Percentiles rank a stretch among this genome's conserved stretches.
Conservation (phyloP, 2,113 vertebrate species). For the Meriones unguiculatus region DNA sequence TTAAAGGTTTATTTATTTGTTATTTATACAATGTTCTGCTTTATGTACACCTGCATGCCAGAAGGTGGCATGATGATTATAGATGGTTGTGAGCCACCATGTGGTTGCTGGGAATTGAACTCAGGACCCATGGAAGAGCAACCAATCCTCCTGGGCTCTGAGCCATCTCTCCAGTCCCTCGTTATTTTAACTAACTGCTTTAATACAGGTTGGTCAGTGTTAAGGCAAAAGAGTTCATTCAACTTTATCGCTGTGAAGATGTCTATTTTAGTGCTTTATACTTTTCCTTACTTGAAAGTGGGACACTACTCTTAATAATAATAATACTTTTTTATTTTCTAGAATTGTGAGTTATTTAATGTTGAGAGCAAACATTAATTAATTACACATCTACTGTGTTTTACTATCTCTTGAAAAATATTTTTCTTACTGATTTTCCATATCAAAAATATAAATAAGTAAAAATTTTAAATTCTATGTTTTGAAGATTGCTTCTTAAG, state of each 20-base stretch:
- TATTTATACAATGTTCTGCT: no score
- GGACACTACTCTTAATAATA: not conserved
- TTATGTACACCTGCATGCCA: no score
- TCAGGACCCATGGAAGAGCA: no score
- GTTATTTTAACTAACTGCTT: not conserved
- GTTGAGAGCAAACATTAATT: not conserved
- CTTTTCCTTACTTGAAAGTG: constrained; percentile 30
- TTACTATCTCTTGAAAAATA: not conserved
- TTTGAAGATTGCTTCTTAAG: constrained; percentile 24
- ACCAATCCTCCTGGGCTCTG: no score
- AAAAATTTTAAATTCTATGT: not conserved
- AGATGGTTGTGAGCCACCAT: no score
- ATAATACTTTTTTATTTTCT: not conserved
- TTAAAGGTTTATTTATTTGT: not conserved
- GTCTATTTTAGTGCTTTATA: not conserved
- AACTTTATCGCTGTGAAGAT: constrained; percentile 41
- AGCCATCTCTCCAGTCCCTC: no score
- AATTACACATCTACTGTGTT: not conserved
- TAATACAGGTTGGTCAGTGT: constrained; percentile 43
- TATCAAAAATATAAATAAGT: constrained; percentile 33
- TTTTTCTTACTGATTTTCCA: constrained; percentile 30
- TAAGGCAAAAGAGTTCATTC: not conserved
- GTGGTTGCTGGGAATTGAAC: no score
- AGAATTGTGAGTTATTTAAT: not conserved
- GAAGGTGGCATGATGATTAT: no score